Evolutionary conservation across 2,888 invertebrate species (phyloP).

Genomic region (Lomographa bimaculata): DNA sequence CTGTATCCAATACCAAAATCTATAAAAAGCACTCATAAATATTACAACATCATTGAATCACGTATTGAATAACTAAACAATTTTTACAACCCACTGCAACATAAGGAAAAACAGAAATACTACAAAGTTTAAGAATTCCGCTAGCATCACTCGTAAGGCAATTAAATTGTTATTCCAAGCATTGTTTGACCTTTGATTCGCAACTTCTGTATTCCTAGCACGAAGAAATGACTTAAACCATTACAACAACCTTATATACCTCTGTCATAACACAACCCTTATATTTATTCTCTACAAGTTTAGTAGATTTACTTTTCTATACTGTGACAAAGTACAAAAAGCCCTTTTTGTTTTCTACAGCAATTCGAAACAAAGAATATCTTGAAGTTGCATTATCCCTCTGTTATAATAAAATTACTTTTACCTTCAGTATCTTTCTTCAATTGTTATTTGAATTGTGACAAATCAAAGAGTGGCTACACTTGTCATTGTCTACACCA

Average conservation of each 20-base stretch:
- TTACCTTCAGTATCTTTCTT: too few species aligned
- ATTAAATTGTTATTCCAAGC: conserved; percentile 18
- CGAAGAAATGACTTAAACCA: conserved; percentile 1
- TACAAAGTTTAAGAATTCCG: conserved; percentile 14
- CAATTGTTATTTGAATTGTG: too few species aligned
- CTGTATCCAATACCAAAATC: conserved; percentile 3
- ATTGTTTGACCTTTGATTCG: conserved; percentile 17
- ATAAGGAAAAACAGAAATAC: conserved; percentile 13
- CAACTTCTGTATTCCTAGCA: conserved; percentile 14
- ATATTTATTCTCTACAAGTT: too few species aligned
- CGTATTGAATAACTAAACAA: conserved; percentile 16
- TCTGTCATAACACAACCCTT: not conserved
- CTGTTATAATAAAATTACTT: too few species aligned
- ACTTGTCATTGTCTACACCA: too few species aligned
- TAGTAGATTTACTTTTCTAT: too few species aligned
- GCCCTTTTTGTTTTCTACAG: not conserved
- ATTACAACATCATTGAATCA: conserved; percentile 14
- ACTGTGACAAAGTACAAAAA: conserved; percentile 1
- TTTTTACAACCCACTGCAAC: conserved; percentile 8
- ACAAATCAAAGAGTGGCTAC: too few species aligned
- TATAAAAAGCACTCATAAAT: conserved; percentile 4
- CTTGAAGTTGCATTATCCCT: too few species aligned
- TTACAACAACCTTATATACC: not conserved
- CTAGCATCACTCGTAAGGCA: conserved; percentile 9
- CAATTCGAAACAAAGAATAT: too few species aligned